A percentile compares a stretch with the other conserved stretches of the same genome.
Conservation (phyloP, 1,140 invertebrate species). For the Brachionus manjavacas region DNA sequence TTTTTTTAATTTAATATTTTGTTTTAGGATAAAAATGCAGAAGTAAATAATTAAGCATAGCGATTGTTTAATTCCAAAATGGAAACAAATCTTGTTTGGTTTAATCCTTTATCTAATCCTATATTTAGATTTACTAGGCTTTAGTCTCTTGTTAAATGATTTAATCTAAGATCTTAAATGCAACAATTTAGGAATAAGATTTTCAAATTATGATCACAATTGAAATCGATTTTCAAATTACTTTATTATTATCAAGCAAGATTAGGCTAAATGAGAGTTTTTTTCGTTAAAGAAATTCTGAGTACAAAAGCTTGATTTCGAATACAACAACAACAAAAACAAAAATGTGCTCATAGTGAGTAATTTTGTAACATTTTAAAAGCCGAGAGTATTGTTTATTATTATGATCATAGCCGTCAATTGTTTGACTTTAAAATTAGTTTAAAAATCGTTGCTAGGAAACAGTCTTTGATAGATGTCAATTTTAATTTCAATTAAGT, state of each 20-base stretch:
- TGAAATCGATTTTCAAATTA: not conserved
- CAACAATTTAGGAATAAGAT: not conserved
- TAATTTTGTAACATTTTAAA: not conserved
- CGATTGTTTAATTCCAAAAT: not conserved
- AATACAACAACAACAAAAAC: not conserved
- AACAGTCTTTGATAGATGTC: not conserved
- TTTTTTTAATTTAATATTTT: not conserved
- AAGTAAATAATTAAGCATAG: not conserved
- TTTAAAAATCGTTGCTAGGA: not conserved
- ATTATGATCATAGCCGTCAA: not conserved
- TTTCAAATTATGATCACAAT: not conserved
- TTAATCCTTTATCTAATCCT: not conserved
- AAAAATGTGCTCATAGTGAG: not conserved
- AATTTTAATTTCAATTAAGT: not conserved
- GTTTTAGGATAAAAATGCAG: not conserved
- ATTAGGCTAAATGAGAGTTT: not conserved
- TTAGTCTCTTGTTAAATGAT: not conserved
- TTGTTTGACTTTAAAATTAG: not conserved
- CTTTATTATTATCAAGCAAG: not conserved
- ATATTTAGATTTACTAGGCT: not conserved
- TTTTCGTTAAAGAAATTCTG: not conserved
- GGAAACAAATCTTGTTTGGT: not conserved
- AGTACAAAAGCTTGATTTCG: not conserved
- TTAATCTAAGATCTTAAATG: not conserved
- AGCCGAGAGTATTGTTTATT: not conserved